phyloP scores from a whole-genome alignment of 2,888 invertebrate genomes.

The Charanyca ferruginea region DNA sequence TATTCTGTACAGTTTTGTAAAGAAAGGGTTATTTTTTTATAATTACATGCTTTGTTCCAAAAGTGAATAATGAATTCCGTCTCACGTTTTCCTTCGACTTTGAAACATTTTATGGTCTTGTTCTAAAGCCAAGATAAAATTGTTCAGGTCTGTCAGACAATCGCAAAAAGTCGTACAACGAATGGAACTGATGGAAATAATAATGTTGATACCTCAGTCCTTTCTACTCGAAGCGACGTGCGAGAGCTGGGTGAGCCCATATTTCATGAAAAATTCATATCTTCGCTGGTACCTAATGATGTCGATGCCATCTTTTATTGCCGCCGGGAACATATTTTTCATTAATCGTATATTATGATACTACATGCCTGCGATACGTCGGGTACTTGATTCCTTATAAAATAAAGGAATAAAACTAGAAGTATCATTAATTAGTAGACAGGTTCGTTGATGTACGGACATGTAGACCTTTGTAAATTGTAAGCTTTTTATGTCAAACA shows the following conservation, averaged over 20 bases:
- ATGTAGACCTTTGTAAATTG: conserved; percentile 36
- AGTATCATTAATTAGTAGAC: conserved; percentile 51
- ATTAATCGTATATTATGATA: conserved; percentile 84
- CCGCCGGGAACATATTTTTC: conserved; percentile 85
- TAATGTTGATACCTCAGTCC: conserved; percentile 75
- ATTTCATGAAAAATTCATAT: conserved; percentile 91
- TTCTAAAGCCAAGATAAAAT: conserved; percentile 79
- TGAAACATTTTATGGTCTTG: conserved; percentile 77
- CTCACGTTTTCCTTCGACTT: conserved; percentile 74
- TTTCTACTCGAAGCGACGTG: conserved; percentile 76
- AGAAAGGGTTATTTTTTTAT: conserved; percentile 44
- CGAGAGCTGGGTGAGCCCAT: conserved; percentile 80
- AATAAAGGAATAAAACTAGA: conserved; percentile 47
- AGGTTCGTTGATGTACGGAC: conserved; percentile 40
- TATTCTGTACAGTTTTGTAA: conserved; percentile 46
- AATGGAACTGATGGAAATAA: conserved; percentile 81
- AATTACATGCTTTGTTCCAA: conserved; percentile 59
- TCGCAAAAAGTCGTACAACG: conserved; percentile 79
- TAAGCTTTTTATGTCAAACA: conserved; percentile 19
- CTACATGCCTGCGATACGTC: conserved; percentile 68
- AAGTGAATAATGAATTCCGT: conserved; percentile 75
- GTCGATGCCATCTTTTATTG: conserved; percentile 87
- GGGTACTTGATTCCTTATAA: conserved; percentile 42
- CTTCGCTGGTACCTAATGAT: conserved; percentile 86
- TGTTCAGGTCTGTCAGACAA: conserved; percentile 73